A percentile compares a stretch with the other conserved stretches of the same genome.
Conservation (phyloP, 2,113 vertebrate species). For the Stigmatopora argus region DNA sequence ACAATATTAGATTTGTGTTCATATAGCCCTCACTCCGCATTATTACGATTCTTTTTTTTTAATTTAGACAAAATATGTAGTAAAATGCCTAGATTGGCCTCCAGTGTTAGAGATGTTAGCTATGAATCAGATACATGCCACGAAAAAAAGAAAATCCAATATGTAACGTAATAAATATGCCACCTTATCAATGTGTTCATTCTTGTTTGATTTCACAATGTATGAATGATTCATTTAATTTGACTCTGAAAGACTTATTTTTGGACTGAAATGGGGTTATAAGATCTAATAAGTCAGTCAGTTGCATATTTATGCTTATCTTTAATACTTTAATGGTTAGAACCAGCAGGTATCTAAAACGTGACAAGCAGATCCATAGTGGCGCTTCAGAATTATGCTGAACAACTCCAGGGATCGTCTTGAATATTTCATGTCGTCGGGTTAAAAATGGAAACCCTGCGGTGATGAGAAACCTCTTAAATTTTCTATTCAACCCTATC, state of each 20-base stretch:
- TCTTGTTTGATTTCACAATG: conserved; percentile 15
- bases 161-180: conserved; percentile 15
- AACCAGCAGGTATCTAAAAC: conserved; percentile 10
- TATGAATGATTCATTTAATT: conserved; percentile 13
- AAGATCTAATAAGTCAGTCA: conserved; percentile 11
- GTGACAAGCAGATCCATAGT: background rate
- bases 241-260: conserved; percentile 9
- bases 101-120: conserved; percentile 3
- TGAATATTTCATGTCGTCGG: conserved; percentile 5
- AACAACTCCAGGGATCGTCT: conserved; percentile 5
- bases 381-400: conserved; percentile 7
- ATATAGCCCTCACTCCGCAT: background rate
- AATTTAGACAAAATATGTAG: background rate
- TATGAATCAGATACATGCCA: conserved; percentile 18
- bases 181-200: conserved; percentile 10
- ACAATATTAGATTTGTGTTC: background rate
- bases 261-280: conserved; percentile 19
- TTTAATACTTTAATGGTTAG: background rate
- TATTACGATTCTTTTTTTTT: background rate
- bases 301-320: conserved; percentile 1
- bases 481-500: background rate
- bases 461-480: background rate
- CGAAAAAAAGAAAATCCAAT: conserved; percentile 17
- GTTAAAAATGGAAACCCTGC: conserved; percentile 12
- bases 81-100: background rate